Conservation (phyloP, 2,888 invertebrate species). For the Synergus umbraculus region DNA sequence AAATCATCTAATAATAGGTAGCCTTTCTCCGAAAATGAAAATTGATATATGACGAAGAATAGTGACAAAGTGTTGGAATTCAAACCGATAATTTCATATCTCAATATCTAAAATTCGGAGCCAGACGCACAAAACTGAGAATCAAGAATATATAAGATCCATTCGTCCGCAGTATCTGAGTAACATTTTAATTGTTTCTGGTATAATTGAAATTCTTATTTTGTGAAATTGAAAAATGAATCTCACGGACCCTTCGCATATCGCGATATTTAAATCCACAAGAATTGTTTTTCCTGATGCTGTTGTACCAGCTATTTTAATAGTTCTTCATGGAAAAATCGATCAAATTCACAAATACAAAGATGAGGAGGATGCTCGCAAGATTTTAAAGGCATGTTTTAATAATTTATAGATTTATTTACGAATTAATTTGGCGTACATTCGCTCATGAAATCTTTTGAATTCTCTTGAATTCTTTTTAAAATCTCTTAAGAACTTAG, state of each 20-base stretch:
- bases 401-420: neutral
- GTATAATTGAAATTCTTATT: neutral
- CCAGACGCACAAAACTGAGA: neutral
- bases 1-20: neutral
- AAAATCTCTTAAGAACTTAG: too few relatives aligned
- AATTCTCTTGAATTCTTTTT: too few relatives aligned
- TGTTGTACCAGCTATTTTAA: constrained; percentile 77
- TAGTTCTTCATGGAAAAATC: constrained; percentile 81
- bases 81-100: neutral
- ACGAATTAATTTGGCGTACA: neutral
- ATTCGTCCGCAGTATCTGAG: neutral
- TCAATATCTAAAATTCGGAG: neutral
- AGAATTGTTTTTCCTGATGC: constrained; percentile 60
- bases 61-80: neutral
- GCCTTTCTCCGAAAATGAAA: neutral
- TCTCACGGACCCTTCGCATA: neutral
- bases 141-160: neutral
- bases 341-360: constrained; percentile 78
- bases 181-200: neutral
- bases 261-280: constrained; percentile 56
- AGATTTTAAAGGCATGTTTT: constrained; percentile 53
- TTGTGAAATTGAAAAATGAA: neutral
- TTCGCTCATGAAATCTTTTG: too few relatives aligned
- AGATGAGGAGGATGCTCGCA: constrained; percentile 60
- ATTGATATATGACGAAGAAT: neutral